phyloP scores from a whole-genome alignment of 2,797 vertebrate genomes.

The Phataginus tricuspis region DNA sequence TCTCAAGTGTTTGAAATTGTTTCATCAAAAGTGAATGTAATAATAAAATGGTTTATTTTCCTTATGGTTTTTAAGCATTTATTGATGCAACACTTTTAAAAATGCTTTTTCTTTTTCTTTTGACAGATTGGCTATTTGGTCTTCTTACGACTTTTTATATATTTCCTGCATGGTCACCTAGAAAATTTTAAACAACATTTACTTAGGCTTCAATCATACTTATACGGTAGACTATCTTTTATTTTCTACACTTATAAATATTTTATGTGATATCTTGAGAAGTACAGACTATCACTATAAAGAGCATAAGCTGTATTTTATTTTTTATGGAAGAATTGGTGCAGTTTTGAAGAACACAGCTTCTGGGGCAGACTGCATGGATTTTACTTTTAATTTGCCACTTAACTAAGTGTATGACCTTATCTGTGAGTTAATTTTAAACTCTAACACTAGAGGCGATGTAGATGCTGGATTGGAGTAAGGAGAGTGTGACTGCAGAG shows the following conservation, averaged over 20 bases:
- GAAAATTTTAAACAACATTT: constrained; percentile 79
- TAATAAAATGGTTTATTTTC: constrained; percentile 60
- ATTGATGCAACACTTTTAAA: not conserved
- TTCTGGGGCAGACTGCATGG: not conserved
- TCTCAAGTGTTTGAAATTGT: constrained; percentile 56
- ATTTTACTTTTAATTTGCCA: not conserved
- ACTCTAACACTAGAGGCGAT: not conserved
- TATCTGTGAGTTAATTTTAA: not conserved
- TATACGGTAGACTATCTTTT: constrained; percentile 77
- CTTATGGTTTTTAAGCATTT: not conserved
- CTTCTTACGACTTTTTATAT: constrained; percentile 84
- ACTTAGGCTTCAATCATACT: constrained; percentile 77
- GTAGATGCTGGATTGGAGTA: not conserved
- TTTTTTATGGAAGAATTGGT: not conserved
- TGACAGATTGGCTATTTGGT: constrained; percentile 85
- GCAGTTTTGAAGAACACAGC: not conserved
- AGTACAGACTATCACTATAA: not conserved
- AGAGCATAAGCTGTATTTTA: constrained; percentile 17
- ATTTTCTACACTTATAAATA: constrained; percentile 31
- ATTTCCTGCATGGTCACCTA: constrained; percentile 79
- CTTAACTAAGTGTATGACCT: not conserved
- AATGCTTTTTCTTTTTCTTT: constrained; percentile 65
- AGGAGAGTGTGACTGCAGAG: not conserved
- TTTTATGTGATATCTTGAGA: constrained; percentile 54
- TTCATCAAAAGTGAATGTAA: constrained; percentile 55